Conservation (phyloP, 2,888 invertebrate genomes). For the Geophilus truncorum region DNA sequence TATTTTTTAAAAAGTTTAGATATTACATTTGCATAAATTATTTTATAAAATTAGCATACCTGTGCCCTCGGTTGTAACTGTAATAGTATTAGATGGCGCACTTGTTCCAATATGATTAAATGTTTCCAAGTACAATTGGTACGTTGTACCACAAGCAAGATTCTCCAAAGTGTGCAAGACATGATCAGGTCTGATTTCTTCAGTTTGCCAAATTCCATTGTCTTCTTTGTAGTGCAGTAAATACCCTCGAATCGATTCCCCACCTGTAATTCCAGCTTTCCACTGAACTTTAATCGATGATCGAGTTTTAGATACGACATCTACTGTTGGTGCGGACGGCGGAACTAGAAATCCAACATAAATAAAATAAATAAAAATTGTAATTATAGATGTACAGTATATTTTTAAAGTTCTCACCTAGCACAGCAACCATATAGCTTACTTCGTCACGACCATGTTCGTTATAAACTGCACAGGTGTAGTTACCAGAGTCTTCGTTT, state of each 20-base stretch:
- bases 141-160: not conserved
- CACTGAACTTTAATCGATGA: constrained; percentile 40
- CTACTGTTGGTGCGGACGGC: constrained; percentile 40
- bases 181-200: not conserved
- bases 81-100: not conserved
- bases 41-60: not conserved
- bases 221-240: not conserved
- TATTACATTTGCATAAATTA: no score
- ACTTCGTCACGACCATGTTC: not conserved
- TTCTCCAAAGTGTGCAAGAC: not conserved
- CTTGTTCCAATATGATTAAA: not conserved
- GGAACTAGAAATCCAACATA: no score
- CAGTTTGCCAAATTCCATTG: not conserved
- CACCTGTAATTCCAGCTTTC: constrained; percentile 35
- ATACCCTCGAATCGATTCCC: constrained; percentile 30
- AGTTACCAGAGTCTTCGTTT: not conserved
- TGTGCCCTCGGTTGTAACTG: not conserved
- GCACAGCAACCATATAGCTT: not conserved
- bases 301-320: constrained; percentile 38
- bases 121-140: not conserved
- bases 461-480: not conserved
- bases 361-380: not conserved
- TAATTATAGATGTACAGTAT: not conserved
- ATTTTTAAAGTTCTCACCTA: not conserved
- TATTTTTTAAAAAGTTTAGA: no score